Conservation (phyloP, 2,888 invertebrate genomes). For the Caenorhabditis afra region DNA sequence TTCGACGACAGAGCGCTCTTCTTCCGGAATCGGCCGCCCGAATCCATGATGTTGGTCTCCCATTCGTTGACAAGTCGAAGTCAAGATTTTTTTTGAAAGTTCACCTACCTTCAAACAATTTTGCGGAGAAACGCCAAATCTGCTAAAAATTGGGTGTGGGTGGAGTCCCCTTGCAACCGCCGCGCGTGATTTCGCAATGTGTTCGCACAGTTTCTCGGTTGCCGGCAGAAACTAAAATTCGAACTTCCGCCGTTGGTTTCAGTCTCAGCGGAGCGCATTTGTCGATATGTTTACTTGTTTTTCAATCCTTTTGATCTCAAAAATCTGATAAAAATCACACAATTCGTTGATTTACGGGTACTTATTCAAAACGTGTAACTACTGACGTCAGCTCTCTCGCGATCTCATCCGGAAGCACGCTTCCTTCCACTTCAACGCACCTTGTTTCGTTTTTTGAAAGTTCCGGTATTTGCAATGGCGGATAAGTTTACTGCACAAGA, state of each 20-base stretch:
- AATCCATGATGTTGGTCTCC: conserved; percentile 46
- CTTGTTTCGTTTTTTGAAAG: not conserved
- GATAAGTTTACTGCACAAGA: conserved; percentile 39
- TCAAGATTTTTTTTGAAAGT: not conserved
- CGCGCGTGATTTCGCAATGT: conserved; percentile 7
- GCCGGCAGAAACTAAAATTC: conserved; percentile 6
- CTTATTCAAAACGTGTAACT: not conserved
- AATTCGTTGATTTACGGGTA: conserved; percentile 19
- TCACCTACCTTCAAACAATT: not conserved
- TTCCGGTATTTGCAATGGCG: conserved; percentile 27
- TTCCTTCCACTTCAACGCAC: conserved; percentile 8
- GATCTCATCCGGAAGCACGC: not conserved
- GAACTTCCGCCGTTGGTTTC: not conserved
- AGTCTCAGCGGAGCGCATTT: not conserved
- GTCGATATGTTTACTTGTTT: not conserved
- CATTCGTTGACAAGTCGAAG: conserved; percentile 7
- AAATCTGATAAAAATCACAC: conserved; percentile 12
- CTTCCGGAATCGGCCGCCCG: conserved; percentile 38
- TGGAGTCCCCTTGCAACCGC: conserved; percentile 17
- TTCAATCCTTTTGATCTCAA: conserved; percentile 4
- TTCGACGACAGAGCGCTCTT: conserved; percentile 34
- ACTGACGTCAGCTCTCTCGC: conserved; percentile 33
- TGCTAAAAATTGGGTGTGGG: not conserved
- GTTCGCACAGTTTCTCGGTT: conserved; percentile 7
- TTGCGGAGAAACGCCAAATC: too few species aligned